Conservation (phyloP, 1,140 invertebrate genomes). For the Habropoda laboriosa region DNA sequence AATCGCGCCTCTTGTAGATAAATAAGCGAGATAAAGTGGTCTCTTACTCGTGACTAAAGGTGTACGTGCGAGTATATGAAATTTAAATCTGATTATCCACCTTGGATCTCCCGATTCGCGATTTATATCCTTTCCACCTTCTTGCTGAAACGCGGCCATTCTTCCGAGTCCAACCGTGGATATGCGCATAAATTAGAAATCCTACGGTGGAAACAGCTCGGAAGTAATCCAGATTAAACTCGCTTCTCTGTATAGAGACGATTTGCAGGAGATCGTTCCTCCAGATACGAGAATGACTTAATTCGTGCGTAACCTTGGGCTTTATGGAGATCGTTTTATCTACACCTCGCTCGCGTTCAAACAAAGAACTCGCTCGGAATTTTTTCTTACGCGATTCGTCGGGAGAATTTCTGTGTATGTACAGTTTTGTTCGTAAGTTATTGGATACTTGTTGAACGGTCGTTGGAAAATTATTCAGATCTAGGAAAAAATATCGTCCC, state of each 20-base stretch:
- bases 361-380: neutral
- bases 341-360: neutral
- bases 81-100: slow-evolving; percentile 8
- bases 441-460: too few relatives aligned
- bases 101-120: neutral
- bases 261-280: slow-evolving; percentile 14
- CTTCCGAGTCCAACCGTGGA: neutral
- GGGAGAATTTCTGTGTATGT: too few relatives aligned
- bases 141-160: neutral
- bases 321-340: neutral
- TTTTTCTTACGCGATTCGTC: too few relatives aligned
- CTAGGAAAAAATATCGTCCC: too few relatives aligned
- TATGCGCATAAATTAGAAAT: slow-evolving; percentile 3
- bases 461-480: too few relatives aligned
- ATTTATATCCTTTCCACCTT: too few relatives aligned
- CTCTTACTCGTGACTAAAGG: neutral
- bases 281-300: slow-evolving; percentile 16
- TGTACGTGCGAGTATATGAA: neutral
- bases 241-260: slow-evolving; percentile 1
- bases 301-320: slow-evolving; percentile 29
- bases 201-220: neutral
- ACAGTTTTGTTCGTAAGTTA: too few relatives aligned
- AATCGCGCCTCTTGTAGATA: slow-evolving; percentile 18
- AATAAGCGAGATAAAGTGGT: slow-evolving; percentile 4
- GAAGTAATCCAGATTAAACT: slow-evolving; percentile 9